Conservation (phyloP, 2,888 invertebrate species). For the Callinectes sapidus region DNA sequence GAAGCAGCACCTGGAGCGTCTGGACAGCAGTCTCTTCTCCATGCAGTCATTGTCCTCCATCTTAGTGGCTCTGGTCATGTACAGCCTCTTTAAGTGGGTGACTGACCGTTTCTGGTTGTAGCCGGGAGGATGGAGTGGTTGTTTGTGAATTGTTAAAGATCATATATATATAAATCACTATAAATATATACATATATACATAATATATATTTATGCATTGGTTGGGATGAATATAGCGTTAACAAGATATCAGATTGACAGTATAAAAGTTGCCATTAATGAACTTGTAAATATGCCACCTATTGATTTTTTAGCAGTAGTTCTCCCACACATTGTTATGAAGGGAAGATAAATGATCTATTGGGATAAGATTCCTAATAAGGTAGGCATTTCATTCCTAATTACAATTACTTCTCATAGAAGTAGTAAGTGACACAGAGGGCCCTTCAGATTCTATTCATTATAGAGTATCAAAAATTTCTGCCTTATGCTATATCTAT, state of each 20-base stretch:
- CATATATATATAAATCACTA: slow-evolving; percentile 38
- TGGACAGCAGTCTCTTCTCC: slow-evolving; percentile 50
- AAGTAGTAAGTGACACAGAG: slow-evolving; percentile 21
- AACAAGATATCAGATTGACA: slow-evolving; percentile 1
- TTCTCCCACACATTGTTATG: slow-evolving; percentile 24
- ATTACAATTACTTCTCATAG: slow-evolving; percentile 33
- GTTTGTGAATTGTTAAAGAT: slow-evolving; percentile 32
- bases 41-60: slow-evolving; percentile 68
- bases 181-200: slow-evolving; percentile 37
- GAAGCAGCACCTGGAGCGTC: neutral
- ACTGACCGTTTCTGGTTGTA: slow-evolving; percentile 72
- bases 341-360: slow-evolving; percentile 33
- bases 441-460: slow-evolving; percentile 10
- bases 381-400: slow-evolving; percentile 30
- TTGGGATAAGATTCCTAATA: slow-evolving; percentile 17
- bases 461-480: slow-evolving; percentile 28
- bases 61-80: slow-evolving; percentile 60
- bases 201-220: slow-evolving; percentile 36
- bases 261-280: slow-evolving; percentile 27
- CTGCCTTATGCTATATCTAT: slow-evolving; percentile 30
- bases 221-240: neutral
- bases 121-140: slow-evolving; percentile 29
- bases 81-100: slow-evolving; percentile 69
- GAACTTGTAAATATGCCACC: slow-evolving; percentile 20
- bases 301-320: slow-evolving; percentile 20